phyloP scores from a whole-genome alignment of 2,113 vertebrate species.

The Zosterops borbonicus region DNA sequence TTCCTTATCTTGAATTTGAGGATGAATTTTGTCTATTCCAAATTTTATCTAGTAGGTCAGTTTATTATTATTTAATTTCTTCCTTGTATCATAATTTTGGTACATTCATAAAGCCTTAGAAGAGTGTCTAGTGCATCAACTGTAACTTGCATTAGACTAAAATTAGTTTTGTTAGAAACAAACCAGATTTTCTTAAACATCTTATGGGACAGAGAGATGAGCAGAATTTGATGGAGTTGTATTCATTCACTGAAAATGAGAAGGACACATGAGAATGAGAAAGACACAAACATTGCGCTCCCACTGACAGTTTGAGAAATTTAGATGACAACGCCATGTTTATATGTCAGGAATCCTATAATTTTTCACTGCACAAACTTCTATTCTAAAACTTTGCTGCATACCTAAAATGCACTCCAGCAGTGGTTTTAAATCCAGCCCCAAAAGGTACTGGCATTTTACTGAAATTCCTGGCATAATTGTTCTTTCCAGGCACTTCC shows the following conservation, averaged over 20 bases:
- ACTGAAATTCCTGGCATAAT: neutral
- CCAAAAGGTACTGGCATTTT: neutral
- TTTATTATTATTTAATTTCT: neutral
- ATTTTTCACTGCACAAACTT: neutral
- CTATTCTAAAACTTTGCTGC: neutral
- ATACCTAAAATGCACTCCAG: neutral
- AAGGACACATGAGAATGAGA: neutral
- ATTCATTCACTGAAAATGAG: neutral
- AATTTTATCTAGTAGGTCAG: neutral
- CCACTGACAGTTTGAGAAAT: neutral
- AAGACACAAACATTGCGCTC: neutral
- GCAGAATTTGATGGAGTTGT: neutral
- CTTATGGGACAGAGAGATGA: neutral
- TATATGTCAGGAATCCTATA: neutral
- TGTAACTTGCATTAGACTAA: neutral
- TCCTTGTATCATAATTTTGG: neutral
- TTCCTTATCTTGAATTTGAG: neutral
- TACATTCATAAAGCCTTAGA: neutral
- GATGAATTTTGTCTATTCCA: neutral
- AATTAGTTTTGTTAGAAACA: neutral
- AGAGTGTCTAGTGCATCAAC: neutral
- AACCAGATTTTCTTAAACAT: neutral
- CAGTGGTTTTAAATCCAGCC: neutral
- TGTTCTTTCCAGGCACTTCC: neutral
- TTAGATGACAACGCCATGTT: neutral